phyloP scores from a whole-genome alignment of 53 echinoderm and acorn worm genomes.

The Apostichopus leukothele region DNA sequence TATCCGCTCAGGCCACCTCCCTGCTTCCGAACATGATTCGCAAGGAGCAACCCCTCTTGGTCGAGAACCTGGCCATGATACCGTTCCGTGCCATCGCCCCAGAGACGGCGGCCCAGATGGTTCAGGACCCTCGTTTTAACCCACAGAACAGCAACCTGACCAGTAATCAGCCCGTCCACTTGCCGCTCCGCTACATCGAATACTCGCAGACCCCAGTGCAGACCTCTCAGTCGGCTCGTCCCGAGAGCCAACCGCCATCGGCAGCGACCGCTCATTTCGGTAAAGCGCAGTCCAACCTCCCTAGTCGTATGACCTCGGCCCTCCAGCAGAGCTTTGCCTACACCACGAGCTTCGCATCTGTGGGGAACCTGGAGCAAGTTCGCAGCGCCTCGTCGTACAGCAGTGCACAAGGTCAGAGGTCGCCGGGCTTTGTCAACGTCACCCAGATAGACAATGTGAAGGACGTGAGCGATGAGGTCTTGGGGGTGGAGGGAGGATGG shows the following conservation, averaged over 20 bases:
- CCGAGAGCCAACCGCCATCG: slow-evolving; percentile 3
- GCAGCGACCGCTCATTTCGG: background rate
- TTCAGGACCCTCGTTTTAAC: slow-evolving; percentile 33
- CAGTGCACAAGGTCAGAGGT: slow-evolving; percentile 38
- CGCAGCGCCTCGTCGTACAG: slow-evolving; percentile 5
- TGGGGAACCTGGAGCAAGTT: background rate
- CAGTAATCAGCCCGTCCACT: slow-evolving; percentile 34
- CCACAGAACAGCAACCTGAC: slow-evolving; percentile 3
- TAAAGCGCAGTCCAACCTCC: slow-evolving; percentile 20
- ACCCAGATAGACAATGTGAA: slow-evolving; percentile 13
- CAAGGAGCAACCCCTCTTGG: slow-evolving; percentile 28
- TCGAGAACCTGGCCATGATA: slow-evolving; percentile 37
- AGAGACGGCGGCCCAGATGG: slow-evolving; percentile 43
- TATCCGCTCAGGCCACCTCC: slow-evolving; percentile 16
- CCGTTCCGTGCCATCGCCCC: slow-evolving; percentile 28
- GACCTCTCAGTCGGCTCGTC: slow-evolving; percentile 21
- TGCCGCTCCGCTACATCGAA: slow-evolving; percentile 33
- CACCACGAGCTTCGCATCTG: slow-evolving; percentile 23
- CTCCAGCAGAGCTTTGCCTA: slow-evolving; percentile 30
- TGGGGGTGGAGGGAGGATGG: slow-evolving; percentile 23
- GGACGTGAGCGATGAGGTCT: background rate
- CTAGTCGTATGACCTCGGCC: slow-evolving; percentile 29
- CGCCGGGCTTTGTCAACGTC: slow-evolving; percentile 31
- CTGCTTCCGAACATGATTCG: slow-evolving; percentile 39
- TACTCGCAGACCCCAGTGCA: slow-evolving; percentile 35